Evolutionary conservation across 2,888 invertebrate species (phyloP).

Genomic region (Antheraea yamamai): DNA sequence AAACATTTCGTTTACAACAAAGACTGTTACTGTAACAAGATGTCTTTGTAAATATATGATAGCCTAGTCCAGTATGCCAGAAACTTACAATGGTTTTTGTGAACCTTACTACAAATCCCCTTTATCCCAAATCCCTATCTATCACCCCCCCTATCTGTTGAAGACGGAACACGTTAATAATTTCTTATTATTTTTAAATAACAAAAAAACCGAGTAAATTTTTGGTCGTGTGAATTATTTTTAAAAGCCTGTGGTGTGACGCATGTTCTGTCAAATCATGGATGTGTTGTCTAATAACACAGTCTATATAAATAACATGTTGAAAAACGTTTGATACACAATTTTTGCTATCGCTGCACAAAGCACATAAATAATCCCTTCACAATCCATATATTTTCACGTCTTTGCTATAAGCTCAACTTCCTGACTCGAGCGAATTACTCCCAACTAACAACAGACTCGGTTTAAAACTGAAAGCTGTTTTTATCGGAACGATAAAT

Average conservation of each 20-base stretch:
- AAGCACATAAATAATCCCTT: conserved; percentile 49
- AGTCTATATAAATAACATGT: no score
- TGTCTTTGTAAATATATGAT: not conserved
- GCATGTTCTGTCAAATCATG: not conserved
- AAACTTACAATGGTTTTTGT: not conserved
- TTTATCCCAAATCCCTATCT: not conserved
- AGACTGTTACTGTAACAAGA: not conserved
- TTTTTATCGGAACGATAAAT: not conserved
- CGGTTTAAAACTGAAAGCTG: conserved; percentile 2
- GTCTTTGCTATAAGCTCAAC: conserved; percentile 5
- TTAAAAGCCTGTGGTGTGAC: not conserved
- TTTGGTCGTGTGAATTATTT: no score
- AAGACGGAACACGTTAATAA: not conserved
- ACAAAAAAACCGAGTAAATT: no score
- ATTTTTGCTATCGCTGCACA: conserved; percentile 45
- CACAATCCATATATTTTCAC: conserved; percentile 16
- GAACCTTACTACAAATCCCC: not conserved
- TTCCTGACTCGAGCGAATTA: not conserved
- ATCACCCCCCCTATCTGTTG: no score
- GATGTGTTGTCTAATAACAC: no score
- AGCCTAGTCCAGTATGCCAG: conserved; percentile 19
- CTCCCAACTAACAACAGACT: not conserved
- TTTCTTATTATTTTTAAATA: no score
- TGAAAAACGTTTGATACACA: not conserved
- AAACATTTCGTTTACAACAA: not conserved